phyloP scores from a whole-genome alignment of 1,140 invertebrate species.

The Meteorus sp. region DNA sequence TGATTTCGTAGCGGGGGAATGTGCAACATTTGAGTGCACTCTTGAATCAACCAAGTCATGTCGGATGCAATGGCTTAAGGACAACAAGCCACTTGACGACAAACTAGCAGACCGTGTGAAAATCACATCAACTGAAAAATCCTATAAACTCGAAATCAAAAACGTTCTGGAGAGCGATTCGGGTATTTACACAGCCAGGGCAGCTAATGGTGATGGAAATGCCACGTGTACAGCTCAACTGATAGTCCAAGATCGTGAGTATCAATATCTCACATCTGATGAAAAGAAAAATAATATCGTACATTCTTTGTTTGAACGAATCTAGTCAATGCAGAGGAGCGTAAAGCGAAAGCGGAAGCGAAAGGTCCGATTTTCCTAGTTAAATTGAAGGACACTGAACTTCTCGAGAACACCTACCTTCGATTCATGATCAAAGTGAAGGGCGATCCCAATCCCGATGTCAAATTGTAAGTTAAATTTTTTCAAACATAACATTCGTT shows the following conservation, averaged over 20 bases:
- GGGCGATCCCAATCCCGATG: conserved; percentile 80
- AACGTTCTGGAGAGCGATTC: conserved; percentile 81
- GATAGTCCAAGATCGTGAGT: conserved; percentile 80
- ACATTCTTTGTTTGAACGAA: conserved; percentile 1
- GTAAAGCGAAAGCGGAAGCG: conserved; percentile 68
- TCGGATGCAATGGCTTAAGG: conserved; percentile 84
- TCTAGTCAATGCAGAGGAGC: conserved; percentile 73
- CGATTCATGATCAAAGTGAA: conserved; percentile 89
- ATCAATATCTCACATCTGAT: conserved; percentile 13
- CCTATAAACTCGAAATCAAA: conserved; percentile 74
- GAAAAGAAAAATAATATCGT: not conserved
- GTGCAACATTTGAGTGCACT: conserved; percentile 80
- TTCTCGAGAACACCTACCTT: conserved; percentile 83
- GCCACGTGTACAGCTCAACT: conserved; percentile 83
- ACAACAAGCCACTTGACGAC: conserved; percentile 81
- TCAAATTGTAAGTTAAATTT: conserved; percentile 81
- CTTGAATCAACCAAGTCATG: conserved; percentile 57
- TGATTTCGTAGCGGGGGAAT: conserved; percentile 82
- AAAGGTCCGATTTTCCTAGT: conserved; percentile 81
- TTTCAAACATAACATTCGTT: too few relatives aligned
- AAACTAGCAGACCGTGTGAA: conserved; percentile 74
- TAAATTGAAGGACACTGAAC: conserved; percentile 81
- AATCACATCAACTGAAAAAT: conserved; percentile 61
- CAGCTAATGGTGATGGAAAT: conserved; percentile 79
- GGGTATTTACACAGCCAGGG: conserved; percentile 89